Evolutionary conservation across 2,797 vertebrate species (phyloP), one percentile per base, ranked within the genome.

Genomic region (Neosilurus mollespiculum): DNA sequence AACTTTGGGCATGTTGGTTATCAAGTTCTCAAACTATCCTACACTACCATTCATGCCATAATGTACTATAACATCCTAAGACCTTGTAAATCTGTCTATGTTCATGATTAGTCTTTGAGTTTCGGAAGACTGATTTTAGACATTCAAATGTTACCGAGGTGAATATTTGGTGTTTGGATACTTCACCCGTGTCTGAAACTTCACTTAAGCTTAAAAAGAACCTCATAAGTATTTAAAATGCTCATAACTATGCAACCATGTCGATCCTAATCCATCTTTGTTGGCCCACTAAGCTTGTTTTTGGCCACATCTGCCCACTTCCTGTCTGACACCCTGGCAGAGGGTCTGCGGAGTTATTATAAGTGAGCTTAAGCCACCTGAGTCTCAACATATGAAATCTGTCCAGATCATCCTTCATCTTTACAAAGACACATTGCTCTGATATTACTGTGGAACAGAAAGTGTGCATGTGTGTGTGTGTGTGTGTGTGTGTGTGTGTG

Each of bases 321-420:
- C 51, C 18, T 78, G 64, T 11, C 20, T 78, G 56, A 62, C 24
- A n/a, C 64, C 18, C 15, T 54, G 67, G 43, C 78, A 26, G 11
- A 30, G 58, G 73, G 49, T 61, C 43, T 77, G n/a, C 24, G 34
- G 65, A 54, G 34, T 80, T 81, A 67, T 75, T 80, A 58, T 49
- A 24, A 80, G 69, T 75, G 59, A 75, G 72, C 34, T 72, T 43
- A 61, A 72, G 59, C 67, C 83, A 84, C 66, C 70, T 84, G 83
- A 84, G 78, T 59, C 70, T 80, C 34, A 10, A 26, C 34, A 84
- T 67, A 75, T 81, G 78, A 80, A 80, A 80, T 66, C 20, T 75
- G 70, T 71, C 73, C 66, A 81, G 58, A 65, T 67, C 72, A 64
- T 78, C 64, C 2, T 9, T 81, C 72, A 85, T 81, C 65, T 81